Evolutionary conservation across 2,797 vertebrate genomes (phyloP).

Genomic region (Bucorvus abyssinicus): DNA sequence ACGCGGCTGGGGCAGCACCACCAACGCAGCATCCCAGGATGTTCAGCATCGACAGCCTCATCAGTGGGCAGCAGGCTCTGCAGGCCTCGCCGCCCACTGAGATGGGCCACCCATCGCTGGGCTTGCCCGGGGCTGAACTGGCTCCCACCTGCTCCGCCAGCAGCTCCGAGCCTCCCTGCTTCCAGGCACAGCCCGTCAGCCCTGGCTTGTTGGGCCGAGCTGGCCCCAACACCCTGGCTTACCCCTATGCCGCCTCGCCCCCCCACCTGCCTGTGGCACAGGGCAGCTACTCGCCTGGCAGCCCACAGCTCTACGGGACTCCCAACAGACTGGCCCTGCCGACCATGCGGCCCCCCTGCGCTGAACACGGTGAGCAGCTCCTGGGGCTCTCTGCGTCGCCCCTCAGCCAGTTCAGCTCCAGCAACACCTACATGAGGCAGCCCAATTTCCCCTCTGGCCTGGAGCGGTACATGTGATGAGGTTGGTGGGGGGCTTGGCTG

Average conservation of each 20-base stretch:
- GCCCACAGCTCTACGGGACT: constrained; percentile 84
- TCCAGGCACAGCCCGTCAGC: constrained; percentile 75
- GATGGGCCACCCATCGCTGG: constrained; percentile 77
- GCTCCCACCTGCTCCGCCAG: constrained; percentile 81
- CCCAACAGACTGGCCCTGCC: constrained; percentile 82
- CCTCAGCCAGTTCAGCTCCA: constrained; percentile 73
- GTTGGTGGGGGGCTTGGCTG: not conserved
- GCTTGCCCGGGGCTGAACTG: constrained; percentile 73
- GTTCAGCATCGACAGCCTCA: constrained; percentile 95
- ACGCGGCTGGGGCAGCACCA: not conserved
- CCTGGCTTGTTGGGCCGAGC: constrained; percentile 48
- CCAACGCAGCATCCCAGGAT: constrained; percentile 73
- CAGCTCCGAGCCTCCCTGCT: constrained; percentile 78
- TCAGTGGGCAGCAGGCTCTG: constrained; percentile 84
- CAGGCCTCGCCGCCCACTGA: constrained; percentile 74
- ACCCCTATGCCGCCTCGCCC: constrained; percentile 83
- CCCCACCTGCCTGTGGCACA: constrained; percentile 80
- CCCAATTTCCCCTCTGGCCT: constrained; percentile 85
- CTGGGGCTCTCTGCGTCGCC: constrained; percentile 74
- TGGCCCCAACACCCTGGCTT: constrained; percentile 73
- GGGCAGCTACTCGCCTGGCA: constrained; percentile 81
- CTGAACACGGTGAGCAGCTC: constrained; percentile 87
- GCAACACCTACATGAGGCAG: constrained; percentile 86
- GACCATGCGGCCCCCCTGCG: constrained; percentile 79
- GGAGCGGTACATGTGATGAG: constrained; percentile 89